phyloP scores from a whole-genome alignment of 2,888 invertebrate species.

The Melinopterus prodromus region DNA sequence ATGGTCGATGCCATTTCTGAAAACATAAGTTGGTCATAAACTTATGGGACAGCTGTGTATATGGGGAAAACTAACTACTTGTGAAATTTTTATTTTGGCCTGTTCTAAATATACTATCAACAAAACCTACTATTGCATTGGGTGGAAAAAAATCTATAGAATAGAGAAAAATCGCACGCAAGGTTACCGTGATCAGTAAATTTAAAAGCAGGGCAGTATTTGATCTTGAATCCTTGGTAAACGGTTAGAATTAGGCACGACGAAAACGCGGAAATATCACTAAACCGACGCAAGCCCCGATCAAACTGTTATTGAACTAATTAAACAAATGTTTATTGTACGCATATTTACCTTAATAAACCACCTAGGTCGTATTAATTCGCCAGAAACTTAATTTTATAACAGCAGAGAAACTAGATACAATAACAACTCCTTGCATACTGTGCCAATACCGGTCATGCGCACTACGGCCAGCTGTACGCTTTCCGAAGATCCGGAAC shows the following conservation, averaged over 20 bases:
- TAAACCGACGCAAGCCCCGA: not conserved
- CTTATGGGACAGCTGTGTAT: slow-evolving; percentile 42
- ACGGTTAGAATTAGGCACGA: slow-evolving; percentile 43
- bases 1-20: slow-evolving; percentile 52
- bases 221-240: slow-evolving; percentile 40
- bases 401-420: slow-evolving; percentile 51
- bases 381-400: slow-evolving; percentile 51
- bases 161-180: not conserved
- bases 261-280: slow-evolving; percentile 41
- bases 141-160: not conserved
- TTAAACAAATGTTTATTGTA: slow-evolving; percentile 44
- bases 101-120: slow-evolving; percentile 9
- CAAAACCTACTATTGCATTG: not conserved
- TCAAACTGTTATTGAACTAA: slow-evolving; percentile 32
- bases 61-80: slow-evolving; percentile 34
- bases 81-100: slow-evolving; percentile 25
- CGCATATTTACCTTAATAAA: slow-evolving; percentile 47
- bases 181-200: slow-evolving; percentile 19
- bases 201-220: slow-evolving; percentile 37
- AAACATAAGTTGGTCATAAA: slow-evolving; percentile 45
- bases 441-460: slow-evolving; percentile 49
- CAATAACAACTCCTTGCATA: slow-evolving; percentile 47
- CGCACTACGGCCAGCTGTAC: slow-evolving; percentile 37
- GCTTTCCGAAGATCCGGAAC: not conserved
- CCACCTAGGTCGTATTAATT: slow-evolving; percentile 37